Conservation (phyloP, 2,888 invertebrate genomes). For the Acanthacorydalis orientalis region DNA sequence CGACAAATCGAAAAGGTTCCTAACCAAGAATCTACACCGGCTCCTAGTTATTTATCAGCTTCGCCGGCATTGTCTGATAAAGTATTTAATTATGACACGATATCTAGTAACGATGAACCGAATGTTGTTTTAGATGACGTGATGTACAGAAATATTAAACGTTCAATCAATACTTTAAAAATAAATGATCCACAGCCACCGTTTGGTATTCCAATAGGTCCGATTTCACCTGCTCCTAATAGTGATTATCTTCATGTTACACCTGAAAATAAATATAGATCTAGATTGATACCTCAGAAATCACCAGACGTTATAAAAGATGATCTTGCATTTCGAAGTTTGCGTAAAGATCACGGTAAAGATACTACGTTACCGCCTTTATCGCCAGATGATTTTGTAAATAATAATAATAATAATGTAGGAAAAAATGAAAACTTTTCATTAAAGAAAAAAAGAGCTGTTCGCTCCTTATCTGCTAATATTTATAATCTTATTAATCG, state of each 20-base stretch:
- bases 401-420: conserved; percentile 24
- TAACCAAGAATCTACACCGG: conserved; percentile 24
- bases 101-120: conserved; percentile 41
- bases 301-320: conserved; percentile 74
- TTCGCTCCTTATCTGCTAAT: conserved; percentile 69
- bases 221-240: conserved; percentile 60
- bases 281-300: conserved; percentile 45
- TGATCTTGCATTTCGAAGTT: conserved; percentile 69
- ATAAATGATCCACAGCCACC: conserved; percentile 71
- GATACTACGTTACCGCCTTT: conserved; percentile 29
- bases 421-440: conserved; percentile 22
- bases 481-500: conserved; percentile 60
- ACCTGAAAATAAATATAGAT: conserved; percentile 40
- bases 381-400: conserved; percentile 30
- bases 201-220: conserved; percentile 79
- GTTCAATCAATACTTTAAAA: conserved; percentile 55
- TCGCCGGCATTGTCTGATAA: conserved; percentile 47
- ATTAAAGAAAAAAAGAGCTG: conserved; percentile 59
- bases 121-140: conserved; percentile 74
- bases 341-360: conserved; percentile 62
- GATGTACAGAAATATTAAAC: conserved; percentile 61
- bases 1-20: conserved; percentile 38
- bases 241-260: conserved; percentile 72
- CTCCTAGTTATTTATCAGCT: conserved; percentile 48
- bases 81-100: conserved; percentile 26